Evolutionary conservation across 2,113 vertebrate species (phyloP).

Genomic region (Gulo gulo): DNA sequence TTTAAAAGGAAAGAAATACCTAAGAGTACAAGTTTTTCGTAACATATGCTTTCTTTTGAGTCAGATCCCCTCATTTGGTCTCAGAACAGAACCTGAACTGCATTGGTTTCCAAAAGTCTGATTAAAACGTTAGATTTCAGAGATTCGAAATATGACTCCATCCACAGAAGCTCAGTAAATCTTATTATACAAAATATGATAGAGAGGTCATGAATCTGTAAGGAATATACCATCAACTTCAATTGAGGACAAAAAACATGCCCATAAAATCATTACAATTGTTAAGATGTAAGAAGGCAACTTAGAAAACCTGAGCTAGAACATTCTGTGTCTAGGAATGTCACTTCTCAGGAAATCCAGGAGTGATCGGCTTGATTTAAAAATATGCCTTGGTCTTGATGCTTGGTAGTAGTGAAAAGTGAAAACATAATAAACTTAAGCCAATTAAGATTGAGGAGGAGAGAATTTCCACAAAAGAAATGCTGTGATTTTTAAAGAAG

Average conservation of each 20-base stretch:
- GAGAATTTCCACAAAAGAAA: neutral
- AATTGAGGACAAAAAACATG: neutral
- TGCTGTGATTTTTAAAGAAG: neutral
- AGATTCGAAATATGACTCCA: neutral
- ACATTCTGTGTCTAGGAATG: neutral
- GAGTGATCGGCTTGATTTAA: neutral
- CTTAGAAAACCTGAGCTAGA: neutral
- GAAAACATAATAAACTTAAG: constrained; percentile 16
- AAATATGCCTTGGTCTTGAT: constrained; percentile 17
- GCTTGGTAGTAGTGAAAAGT: neutral
- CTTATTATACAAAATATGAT: neutral
- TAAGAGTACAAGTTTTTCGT: neutral
- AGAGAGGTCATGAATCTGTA: constrained; percentile 44
- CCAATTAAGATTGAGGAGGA: neutral
- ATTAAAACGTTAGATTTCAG: constrained; percentile 1
- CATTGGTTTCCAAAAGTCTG: neutral
- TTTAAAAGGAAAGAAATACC: neutral
- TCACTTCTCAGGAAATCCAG: constrained; percentile 1
- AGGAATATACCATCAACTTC: constrained; percentile 36
- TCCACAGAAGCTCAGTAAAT: neutral
- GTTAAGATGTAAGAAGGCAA: neutral
- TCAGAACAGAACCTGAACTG: neutral
- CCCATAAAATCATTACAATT: constrained; percentile 40
- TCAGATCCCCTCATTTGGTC: neutral
- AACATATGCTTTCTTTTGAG: neutral